Conservation (phyloP, 1,140 invertebrate species). For the Idris sp. region DNA sequence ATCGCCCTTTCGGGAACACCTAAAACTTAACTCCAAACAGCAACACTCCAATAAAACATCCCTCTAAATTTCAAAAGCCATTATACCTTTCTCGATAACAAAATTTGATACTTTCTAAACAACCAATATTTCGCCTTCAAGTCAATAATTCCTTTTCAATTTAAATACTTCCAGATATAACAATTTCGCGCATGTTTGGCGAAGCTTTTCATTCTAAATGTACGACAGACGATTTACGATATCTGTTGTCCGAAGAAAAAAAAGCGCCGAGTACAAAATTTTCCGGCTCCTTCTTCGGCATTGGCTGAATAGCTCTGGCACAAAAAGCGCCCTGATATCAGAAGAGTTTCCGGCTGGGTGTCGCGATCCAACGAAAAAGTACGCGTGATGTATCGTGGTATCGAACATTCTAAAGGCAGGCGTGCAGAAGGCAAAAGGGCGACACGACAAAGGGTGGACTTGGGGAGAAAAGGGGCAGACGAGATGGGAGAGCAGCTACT, state of each 20-base stretch:
- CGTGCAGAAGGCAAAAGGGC: slow-evolving; percentile 50
- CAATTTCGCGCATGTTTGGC: slow-evolving; percentile 33
- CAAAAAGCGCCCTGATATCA: slow-evolving; percentile 53
- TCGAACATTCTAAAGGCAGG: slow-evolving; percentile 69
- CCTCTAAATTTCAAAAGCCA: no score
- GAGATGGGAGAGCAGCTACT: slow-evolving; percentile 49
- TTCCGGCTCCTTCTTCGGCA: slow-evolving; percentile 53
- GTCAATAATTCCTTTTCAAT: background rate
- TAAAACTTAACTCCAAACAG: slow-evolving; percentile 56
- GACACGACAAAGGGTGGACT: slow-evolving; percentile 53
- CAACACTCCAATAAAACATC: slow-evolving; percentile 1
- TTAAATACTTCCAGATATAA: slow-evolving; percentile 16
- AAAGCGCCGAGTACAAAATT: slow-evolving; percentile 40
- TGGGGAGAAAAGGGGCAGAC: slow-evolving; percentile 39
- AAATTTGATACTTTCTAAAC: no score
- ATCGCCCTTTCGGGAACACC: slow-evolving; percentile 61
- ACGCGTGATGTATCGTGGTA: slow-evolving; percentile 71
- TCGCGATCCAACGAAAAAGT: slow-evolving; percentile 53
- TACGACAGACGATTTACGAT: slow-evolving; percentile 37
- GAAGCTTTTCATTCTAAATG: slow-evolving; percentile 22
- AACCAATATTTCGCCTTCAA: no score
- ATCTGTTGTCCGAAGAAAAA: slow-evolving; percentile 31
- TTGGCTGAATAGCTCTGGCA: slow-evolving; percentile 47
- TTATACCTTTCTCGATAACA: no score
- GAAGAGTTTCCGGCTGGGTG: slow-evolving; percentile 57